Base-by-base conservation (phyloP, 2,113 vertebrate species). In the Pholis gunnellus region DNA sequence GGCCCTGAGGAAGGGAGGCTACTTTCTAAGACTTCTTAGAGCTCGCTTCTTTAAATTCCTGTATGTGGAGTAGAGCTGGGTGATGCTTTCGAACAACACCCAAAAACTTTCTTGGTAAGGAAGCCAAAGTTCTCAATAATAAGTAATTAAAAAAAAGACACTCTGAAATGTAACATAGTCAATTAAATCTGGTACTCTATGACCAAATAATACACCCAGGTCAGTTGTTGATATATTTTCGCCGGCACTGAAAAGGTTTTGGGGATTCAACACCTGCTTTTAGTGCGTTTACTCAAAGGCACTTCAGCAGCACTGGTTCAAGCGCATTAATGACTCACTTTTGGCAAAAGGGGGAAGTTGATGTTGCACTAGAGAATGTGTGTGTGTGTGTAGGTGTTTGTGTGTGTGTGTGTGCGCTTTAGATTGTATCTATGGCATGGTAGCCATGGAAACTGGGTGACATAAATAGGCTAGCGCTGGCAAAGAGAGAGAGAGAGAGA, bases 391-490 rank as follows among this genome's bases (percentile, higher is more conserved):
- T 54, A 20, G 22, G 20, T 50, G 48, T 50, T 5, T 48, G 18
- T 22, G 48, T 50, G 17, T 50, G 48, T 50, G 15, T 48, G 46
- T 5, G 46, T 52, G 20, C n/a, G 50, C 86, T 91, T 92, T 86
- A 88, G 89, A 92, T 93, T 86, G 86, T 87, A 91, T 92, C 92
- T 90, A 85, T 94, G 84, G 87, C 79, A 78, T 85, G 82, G 95
- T 96, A 86, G 87, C 93, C 94, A 96, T 96, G 95, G 95, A 91
- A 95, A 96, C 95, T 92, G 91, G 90, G 83, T 93, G 94, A 94
- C 94, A 94, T 94, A 95, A 95, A 95, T 95, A 95, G 95, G 93
- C 94, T 95, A 94, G 91, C 83, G 72, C 72, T 89, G 83, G 91
- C 91, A 88, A 75, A 72, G 85, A 85, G 89, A 91, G 85, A 90